Evolutionary conservation across 2,888 invertebrate genomes (phyloP).

Genomic region (Gymnoscelis rufifasciata): DNA sequence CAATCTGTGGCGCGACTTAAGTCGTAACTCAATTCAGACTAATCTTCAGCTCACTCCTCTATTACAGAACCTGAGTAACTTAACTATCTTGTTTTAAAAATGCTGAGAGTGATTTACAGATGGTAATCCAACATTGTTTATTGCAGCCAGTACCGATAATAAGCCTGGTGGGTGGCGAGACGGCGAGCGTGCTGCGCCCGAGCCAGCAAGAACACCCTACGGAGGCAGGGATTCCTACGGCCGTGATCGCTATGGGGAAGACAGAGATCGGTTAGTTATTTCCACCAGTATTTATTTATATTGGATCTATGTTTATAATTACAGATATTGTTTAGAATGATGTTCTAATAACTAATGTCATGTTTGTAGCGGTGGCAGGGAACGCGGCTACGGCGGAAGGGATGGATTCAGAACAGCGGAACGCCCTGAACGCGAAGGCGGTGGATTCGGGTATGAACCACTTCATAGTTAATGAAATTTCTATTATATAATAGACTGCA

Average conservation of each 20-base stretch:
- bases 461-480: not conserved
- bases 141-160: constrained; percentile 63
- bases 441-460: constrained; percentile 48
- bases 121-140: too few relatives aligned
- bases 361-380: constrained; percentile 43
- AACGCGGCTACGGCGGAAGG: constrained; percentile 63
- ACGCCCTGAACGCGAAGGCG: constrained; percentile 46
- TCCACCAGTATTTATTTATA: not conserved
- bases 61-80: constrained; percentile 50
- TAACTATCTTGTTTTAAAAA: too few relatives aligned
- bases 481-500: constrained; percentile 37
- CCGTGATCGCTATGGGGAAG: constrained; percentile 57
- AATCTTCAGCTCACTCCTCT: constrained; percentile 82
- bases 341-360: not conserved
- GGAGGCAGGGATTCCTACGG: constrained; percentile 73
- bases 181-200: constrained; percentile 60
- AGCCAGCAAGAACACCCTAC: constrained; percentile 67
- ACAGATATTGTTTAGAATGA: not conserved
- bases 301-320: not conserved
- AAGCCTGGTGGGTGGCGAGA: constrained; percentile 76
- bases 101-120: too few relatives aligned
- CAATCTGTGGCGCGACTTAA: constrained; percentile 81
- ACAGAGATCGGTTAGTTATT: constrained; percentile 33
- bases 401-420: constrained; percentile 69
- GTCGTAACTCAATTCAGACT: constrained; percentile 90